phyloP scores from a whole-genome alignment of 1,140 invertebrate species.

The Littorina saxatilis region DNA sequence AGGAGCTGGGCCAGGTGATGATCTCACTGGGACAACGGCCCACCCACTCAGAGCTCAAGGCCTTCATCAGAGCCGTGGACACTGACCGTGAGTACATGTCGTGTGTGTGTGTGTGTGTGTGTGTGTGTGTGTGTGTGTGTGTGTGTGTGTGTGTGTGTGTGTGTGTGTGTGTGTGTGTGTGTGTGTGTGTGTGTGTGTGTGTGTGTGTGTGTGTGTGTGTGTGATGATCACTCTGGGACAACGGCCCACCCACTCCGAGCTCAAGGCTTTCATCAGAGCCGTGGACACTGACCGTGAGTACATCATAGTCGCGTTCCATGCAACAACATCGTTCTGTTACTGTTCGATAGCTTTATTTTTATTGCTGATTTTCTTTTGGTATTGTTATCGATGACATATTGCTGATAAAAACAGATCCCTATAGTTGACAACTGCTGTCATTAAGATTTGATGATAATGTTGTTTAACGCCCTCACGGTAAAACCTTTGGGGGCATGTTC shows the following conservation, averaged over 20 bases:
- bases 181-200: no score
- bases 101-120: no score
- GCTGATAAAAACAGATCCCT: no score
- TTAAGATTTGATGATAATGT: no score
- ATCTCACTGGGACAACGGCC: constrained; percentile 67
- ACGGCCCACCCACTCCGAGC: constrained; percentile 60
- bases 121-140: background rate
- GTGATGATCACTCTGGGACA: constrained; percentile 68
- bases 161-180: constrained; percentile 22
- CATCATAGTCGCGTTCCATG: no score
- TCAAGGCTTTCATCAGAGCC: constrained; percentile 63
- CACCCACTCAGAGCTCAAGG: constrained; percentile 59
- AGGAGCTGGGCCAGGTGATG: constrained; percentile 69
- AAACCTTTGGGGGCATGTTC: no score
- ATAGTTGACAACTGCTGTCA: no score
- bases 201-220: background rate
- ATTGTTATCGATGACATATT: no score
- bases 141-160: constrained; percentile 15
- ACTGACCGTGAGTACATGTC: constrained; percentile 64
- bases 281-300: constrained; percentile 69
- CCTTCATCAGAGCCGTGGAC: constrained; percentile 67
- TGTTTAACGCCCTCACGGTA: no score
- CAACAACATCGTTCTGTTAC: no score
- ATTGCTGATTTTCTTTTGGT: no score
- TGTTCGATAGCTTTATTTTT: no score